phyloP scores from a whole-genome alignment of 1,140 invertebrate species.

The Brachionus manjavacas region DNA sequence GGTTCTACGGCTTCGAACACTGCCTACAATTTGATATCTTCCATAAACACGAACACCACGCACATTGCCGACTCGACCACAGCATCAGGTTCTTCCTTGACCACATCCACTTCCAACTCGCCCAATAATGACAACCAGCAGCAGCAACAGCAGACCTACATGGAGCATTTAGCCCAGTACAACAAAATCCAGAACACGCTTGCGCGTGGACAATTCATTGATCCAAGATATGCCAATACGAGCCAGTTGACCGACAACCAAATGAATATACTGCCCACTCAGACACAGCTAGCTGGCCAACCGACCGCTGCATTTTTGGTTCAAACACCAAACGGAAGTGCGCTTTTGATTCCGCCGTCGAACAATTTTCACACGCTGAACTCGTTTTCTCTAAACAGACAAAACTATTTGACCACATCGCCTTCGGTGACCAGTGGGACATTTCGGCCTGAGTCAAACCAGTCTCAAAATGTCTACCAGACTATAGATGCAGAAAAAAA shows the following conservation, averaged over 20 bases:
- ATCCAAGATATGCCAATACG: not conserved
- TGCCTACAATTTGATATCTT: slow-evolving; percentile 28
- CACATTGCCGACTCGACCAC: slow-evolving; percentile 13
- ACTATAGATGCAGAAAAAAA: slow-evolving; percentile 38
- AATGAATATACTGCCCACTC: not conserved
- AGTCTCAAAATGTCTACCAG: slow-evolving; percentile 38
- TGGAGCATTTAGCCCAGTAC: not conserved
- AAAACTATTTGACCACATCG: not conserved
- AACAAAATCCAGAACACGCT: not conserved
- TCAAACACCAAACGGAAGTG: slow-evolving; percentile 31
- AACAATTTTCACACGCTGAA: slow-evolving; percentile 20
- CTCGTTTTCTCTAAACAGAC: not conserved
- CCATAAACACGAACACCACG: slow-evolving; percentile 20
- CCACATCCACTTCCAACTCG: not conserved
- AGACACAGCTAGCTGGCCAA: not conserved
- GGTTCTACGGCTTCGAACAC: not conserved
- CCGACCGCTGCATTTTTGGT: slow-evolving; percentile 9
- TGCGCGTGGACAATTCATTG: not conserved
- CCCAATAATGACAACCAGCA: not conserved
- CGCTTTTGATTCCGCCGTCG: slow-evolving; percentile 21
- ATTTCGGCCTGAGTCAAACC: slow-evolving; percentile 32
- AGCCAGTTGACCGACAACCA: not conserved
- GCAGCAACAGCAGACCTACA: not conserved
- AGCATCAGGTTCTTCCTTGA: slow-evolving; percentile 8
- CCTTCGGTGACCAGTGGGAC: not conserved